Evolutionary conservation across 2,888 invertebrate genomes (phyloP).

Genomic region (Ecdyonurus torrentis): DNA sequence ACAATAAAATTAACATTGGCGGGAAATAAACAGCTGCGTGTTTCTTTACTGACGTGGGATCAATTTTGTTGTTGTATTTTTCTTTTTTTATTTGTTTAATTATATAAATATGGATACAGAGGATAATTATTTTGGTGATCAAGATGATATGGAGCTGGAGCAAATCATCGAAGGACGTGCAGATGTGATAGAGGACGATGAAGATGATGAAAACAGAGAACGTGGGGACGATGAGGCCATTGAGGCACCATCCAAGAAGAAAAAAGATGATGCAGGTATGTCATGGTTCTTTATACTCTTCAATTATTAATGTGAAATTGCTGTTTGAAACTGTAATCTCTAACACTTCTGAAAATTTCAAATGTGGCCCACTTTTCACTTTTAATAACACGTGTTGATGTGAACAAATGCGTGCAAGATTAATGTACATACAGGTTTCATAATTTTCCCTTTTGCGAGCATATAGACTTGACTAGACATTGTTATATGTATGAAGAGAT

Average conservation of each 20-base stretch:
- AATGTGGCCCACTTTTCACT: too few species aligned
- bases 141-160: neutral
- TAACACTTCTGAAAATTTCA: neutral
- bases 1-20: neutral
- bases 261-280: neutral
- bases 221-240: neutral
- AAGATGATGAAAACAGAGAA: neutral
- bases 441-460: too few species aligned
- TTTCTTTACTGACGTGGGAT: neutral
- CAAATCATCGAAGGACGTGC: neutral
- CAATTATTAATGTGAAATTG: too few species aligned
- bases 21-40: neutral
- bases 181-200: neutral
- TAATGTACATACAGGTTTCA: too few species aligned
- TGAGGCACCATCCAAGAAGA: neutral
- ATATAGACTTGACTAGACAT: too few species aligned
- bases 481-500: too few species aligned
- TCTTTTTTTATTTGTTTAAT: too few species aligned
- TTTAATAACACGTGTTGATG: too few species aligned
- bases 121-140: neutral
- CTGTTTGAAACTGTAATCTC: neutral
- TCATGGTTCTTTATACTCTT: neutral
- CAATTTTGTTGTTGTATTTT: too few species aligned
- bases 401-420: too few species aligned
- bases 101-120: constrained; percentile 1